Evolutionary conservation across 2,888 invertebrate species (phyloP), one percentile per base, ranked within the genome.

Genomic region (Leucoma salicis): DNA sequence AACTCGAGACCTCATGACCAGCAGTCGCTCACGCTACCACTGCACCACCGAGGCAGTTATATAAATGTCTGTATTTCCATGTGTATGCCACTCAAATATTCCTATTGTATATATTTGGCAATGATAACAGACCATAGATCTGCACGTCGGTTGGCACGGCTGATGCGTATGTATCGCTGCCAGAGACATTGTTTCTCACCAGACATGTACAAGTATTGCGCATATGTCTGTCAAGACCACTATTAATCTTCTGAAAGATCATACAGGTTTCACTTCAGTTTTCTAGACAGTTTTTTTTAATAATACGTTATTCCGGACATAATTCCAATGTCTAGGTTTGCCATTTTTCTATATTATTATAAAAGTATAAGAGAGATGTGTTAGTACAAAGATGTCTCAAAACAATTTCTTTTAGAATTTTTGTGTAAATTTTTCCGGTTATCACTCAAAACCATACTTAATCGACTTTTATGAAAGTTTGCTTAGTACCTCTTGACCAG

Each of bases 161-260:
- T 47, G 45, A 52, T 51, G 44, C 40, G 57, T 53, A 55, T 63
- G 58, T 64, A 57, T 48, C 51, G 53, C 46, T 59, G 63, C 70
- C 70, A 70, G 62, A 66, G 52, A 62, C 62, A 59, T 64, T 60
- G 60, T 60, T 55, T 62, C 61, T 54, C 64, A 64, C 64, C 63
- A 69, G 72, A 71, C 70, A 69, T 57, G 57, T 66, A 64, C 68
- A 62, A 61, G 55, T 58, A 64, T 53, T 73, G 66, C 69, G 70
- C 70, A 71, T 67, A 66, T 70, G 76, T 83, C 81, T 77, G 77
- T 84, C 84, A 82, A 53, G 71, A 79, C 47, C 54, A 76, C 77
- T 78, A 84, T 85, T 82, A 82, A 84, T 84, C 82, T 78, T 75
- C 47, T 41, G 14, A 52, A 48, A 45, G 47, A 53, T 43, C 45